phyloP scores from a whole-genome alignment of 2,797 vertebrate species.

The Diglossa cyanea region DNA sequence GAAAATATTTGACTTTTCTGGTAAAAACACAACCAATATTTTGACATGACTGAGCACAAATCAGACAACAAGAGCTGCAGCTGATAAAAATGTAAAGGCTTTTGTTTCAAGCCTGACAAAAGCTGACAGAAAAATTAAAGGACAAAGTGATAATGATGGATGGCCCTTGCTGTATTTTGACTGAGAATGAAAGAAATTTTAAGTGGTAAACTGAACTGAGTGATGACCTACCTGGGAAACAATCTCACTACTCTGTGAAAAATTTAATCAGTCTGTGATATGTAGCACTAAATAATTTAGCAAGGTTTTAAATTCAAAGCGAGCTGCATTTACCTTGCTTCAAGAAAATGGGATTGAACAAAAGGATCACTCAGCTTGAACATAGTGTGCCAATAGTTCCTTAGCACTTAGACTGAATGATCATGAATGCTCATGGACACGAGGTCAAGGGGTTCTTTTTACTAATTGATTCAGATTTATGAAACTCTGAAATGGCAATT shows the following conservation, averaged over 20 bases:
- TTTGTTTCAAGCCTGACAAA: conserved; percentile 63
- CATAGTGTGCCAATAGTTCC: conserved; percentile 4
- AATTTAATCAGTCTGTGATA: conserved; percentile 62
- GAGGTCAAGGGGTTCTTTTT: conserved; percentile 43
- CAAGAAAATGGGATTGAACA: background rate
- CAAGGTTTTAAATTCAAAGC: conserved; percentile 57
- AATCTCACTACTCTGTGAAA: conserved; percentile 55
- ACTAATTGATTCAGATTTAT: conserved; percentile 50
- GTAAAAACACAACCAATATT: background rate
- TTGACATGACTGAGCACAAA: conserved; percentile 48
- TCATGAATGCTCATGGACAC: background rate
- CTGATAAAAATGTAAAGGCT: conserved; percentile 59
- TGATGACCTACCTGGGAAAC: conserved; percentile 68
- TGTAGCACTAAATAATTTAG: conserved; percentile 58
- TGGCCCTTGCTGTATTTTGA: conserved; percentile 41
- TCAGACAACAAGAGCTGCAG: conserved; percentile 29
- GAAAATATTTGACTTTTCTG: conserved; percentile 49
- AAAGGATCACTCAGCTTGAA: conserved; percentile 36
- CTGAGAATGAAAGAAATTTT: conserved; percentile 39
- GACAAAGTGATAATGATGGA: conserved; percentile 49
- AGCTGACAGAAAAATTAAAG: conserved; percentile 57
- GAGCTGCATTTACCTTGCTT: conserved; percentile 30
- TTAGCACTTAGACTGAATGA: conserved; percentile 13
- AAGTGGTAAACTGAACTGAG: conserved; percentile 55
- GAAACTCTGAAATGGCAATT: conserved; percentile 56